Evolutionary conservation across 2,797 vertebrate genomes (phyloP).

Genomic region (Mallotus villosus): DNA sequence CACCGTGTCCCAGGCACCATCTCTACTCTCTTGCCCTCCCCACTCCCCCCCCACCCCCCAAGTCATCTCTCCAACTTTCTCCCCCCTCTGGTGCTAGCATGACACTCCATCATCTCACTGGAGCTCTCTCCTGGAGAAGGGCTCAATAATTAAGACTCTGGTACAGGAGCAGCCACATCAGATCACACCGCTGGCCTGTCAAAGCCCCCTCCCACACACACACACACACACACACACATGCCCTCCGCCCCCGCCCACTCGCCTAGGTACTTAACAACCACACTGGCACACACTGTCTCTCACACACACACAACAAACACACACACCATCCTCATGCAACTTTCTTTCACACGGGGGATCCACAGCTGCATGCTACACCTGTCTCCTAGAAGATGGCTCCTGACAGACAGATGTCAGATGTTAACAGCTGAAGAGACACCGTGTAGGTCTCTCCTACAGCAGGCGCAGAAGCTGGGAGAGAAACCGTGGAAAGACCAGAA

Average conservation of each 20-base stretch:
- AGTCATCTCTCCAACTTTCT: neutral
- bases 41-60: neutral
- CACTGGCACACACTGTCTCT: neutral
- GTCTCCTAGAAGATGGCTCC: too few species aligned
- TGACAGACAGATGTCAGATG: too few species aligned
- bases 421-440: too few species aligned
- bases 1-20: neutral
- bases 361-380: too few species aligned
- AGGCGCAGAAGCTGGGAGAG: too few species aligned
- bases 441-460: too few species aligned
- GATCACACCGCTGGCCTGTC: slow-evolving; percentile 5
- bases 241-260: neutral
- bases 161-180: slow-evolving; percentile 22
- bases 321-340: neutral
- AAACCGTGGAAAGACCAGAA: too few species aligned
- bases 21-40: neutral
- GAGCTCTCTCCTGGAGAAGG: slow-evolving; percentile 30
- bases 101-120: slow-evolving; percentile 32
- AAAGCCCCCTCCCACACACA: neutral
- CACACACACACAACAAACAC: neutral
- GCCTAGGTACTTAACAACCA: neutral
- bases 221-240: too few species aligned
- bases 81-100: slow-evolving; percentile 10
- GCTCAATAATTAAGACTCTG: slow-evolving; percentile 47
- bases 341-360: too few species aligned